Evolutionary conservation across 2,113 vertebrate genomes (phyloP).

Genomic region (Callopanchax toddi): DNA sequence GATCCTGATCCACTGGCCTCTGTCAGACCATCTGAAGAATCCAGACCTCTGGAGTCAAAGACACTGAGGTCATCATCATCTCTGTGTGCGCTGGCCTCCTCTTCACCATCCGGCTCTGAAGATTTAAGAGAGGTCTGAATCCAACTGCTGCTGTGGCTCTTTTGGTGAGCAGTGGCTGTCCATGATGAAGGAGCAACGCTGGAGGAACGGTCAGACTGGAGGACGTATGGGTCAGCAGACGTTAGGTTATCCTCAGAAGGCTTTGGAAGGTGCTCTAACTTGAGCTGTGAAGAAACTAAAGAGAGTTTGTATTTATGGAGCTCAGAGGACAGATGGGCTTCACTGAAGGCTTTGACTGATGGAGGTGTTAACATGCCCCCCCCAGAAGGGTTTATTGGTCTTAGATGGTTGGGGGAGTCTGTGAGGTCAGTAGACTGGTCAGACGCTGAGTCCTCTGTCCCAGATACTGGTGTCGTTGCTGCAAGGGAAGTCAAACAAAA

Average conservation of each 20-base stretch:
- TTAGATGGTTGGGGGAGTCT: background rate
- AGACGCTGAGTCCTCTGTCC: constrained; percentile 6
- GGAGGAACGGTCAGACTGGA: background rate
- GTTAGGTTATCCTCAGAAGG: background rate
- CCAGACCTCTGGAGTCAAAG: constrained; percentile 18
- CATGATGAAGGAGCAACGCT: constrained; percentile 3
- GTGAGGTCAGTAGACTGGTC: constrained; percentile 5
- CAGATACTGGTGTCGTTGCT: constrained; percentile 13
- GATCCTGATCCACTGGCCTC: constrained; percentile 83
- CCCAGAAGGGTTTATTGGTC: constrained; percentile 1
- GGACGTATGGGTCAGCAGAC: background rate
- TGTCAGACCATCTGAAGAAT: constrained; percentile 56
- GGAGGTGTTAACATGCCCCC: background rate
- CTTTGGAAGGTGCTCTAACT: background rate
- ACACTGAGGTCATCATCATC: background rate
- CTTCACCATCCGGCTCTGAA: background rate
- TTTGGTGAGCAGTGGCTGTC: background rate
- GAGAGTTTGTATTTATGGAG: constrained; percentile 30
- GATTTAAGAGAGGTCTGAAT: background rate
- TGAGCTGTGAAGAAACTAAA: constrained; percentile 50
- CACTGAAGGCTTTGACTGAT: constrained; percentile 9
- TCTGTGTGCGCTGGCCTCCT: background rate
- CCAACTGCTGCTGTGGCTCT: background rate
- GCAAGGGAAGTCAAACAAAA: constrained; percentile 47
- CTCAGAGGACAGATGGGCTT: constrained; percentile 10